Evolutionary conservation across 2,888 invertebrate species (phyloP).

Genomic region (Melanchra persicariae): DNA sequence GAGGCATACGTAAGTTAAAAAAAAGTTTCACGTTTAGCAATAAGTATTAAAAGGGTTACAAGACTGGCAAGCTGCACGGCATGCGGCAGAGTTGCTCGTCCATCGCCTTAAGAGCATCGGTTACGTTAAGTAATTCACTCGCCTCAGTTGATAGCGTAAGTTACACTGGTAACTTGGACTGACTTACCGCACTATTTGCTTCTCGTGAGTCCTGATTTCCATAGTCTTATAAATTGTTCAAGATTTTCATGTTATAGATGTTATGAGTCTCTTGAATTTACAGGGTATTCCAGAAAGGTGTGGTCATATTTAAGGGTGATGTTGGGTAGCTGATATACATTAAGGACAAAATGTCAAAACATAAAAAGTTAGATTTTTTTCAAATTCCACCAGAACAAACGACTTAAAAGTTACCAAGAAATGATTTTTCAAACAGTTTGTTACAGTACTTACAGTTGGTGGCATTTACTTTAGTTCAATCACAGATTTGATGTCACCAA

Average conservation of each 20-base stretch:
- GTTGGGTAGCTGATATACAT: too few relatives aligned
- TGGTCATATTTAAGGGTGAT: too few relatives aligned
- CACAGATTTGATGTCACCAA: too few relatives aligned
- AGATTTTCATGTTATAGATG: neutral
- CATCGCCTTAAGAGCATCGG: constrained; percentile 61
- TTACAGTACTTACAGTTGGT: too few relatives aligned
- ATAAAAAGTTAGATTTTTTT: too few relatives aligned
- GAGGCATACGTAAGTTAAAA: neutral
- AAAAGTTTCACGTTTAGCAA: constrained; percentile 15
- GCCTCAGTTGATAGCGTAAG: constrained; percentile 55
- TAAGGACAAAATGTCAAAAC: too few relatives aligned
- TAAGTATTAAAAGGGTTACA: constrained; percentile 42
- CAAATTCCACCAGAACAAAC: too few relatives aligned
- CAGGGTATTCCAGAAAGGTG: too few relatives aligned
- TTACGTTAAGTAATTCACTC: constrained; percentile 64
- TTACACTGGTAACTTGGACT: constrained; percentile 47
- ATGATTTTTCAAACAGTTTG: too few relatives aligned
- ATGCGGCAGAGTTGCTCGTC: constrained; percentile 39
- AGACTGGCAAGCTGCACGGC: constrained; percentile 25
- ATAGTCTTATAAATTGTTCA: constrained; percentile 21
- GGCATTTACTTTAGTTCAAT: too few relatives aligned
- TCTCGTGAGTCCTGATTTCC: constrained; percentile 43
- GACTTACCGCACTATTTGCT: constrained; percentile 54
- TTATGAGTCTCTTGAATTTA: neutral
- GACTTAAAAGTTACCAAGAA: too few relatives aligned